Percentiles rank a stretch among this genome's conserved stretches.
Evolutionary conservation across 2,888 invertebrate species (phyloP).

Genomic region (Drosophila neotestacea): DNA sequence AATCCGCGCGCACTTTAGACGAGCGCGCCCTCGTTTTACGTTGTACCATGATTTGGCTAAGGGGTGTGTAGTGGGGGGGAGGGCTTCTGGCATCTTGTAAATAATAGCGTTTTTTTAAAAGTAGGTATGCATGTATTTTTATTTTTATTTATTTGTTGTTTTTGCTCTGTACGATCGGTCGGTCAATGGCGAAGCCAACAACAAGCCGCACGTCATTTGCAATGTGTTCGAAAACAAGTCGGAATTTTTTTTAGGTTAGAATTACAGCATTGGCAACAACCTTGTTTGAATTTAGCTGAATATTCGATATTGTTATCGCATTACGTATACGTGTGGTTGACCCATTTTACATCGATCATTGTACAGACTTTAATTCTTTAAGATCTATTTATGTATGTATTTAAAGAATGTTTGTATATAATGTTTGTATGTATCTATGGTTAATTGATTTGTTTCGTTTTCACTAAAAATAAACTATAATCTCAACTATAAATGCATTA

Average conservation of each 20-base stretch:
- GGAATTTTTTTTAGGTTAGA: conserved; percentile 33
- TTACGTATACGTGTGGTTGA: conserved; percentile 23
- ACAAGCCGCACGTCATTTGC: conserved; percentile 43
- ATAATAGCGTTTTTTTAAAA: conserved; percentile 21
- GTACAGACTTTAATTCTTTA: neutral
- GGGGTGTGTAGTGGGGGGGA: neutral
- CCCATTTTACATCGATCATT: neutral
- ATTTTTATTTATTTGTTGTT: conserved; percentile 20
- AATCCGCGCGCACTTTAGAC: conserved; percentile 58
- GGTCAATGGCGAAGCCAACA: conserved; percentile 48
- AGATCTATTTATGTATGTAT: conserved; percentile 1
- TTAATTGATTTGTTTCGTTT: conserved; percentile 5
- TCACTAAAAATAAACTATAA: conserved; percentile 15
- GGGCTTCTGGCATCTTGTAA: conserved; percentile 39
- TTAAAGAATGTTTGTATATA: neutral
- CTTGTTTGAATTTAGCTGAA: conserved; percentile 8
- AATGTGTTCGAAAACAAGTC: conserved; percentile 43
- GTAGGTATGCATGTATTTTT: neutral
- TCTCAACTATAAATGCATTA: neutral
- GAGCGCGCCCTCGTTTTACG: conserved; percentile 40
- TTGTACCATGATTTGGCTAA: neutral
- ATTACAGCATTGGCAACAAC: conserved; percentile 42
- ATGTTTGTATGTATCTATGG: neutral
- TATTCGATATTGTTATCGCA: conserved; percentile 3
- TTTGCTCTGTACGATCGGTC: conserved; percentile 24